Evolutionary conservation across 1,140 invertebrate genomes (phyloP), one percentile per base, ranked within the genome.

Genomic region (Lepidurus couesii): DNA sequence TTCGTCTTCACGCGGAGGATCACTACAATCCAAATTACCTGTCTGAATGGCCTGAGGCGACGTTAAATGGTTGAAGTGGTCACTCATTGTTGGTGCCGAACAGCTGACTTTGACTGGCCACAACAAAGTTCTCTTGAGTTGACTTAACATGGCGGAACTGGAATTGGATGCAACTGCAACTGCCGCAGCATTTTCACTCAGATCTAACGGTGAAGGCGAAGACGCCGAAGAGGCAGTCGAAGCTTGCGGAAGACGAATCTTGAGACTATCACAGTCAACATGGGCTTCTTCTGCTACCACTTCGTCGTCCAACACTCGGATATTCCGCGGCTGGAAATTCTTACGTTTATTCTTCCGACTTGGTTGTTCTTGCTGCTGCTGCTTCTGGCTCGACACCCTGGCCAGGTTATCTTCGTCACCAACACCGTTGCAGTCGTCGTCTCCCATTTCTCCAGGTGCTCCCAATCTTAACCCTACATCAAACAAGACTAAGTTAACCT

Each of bases 281-380:
- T 6, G 47, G 76, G 44, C 26, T 73, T 65, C 79, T 16, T 82
- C 84, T 82, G 75, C 81, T 44, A 82, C 85, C 42, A 84, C 85
- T 76, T 86, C 86, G 4, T 87, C 84, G 44, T 84, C 83, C 78
- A 86, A 86, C 10, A 86, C 83, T 9, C 84, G 85, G 6, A 87
- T 88, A 73, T 90, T 90, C 79, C 89, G 83, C 0, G 90, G 90
- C 82, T 90, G 89, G 84, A 91, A 91, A 83, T 91, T 90, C 82
- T 91, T 91, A 76, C 90, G 84, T 81, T 91, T 91, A 84, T 91
- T 91, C 16, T 74, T 73, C 78, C 88, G 85, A 83, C 89, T 89
- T 77, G 88, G 87, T 81, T 34, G 34, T 34, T 85, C 85, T 65
- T 65, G 47, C 53, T 65, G 47, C 47, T 65, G 53, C 53, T 65